Base-by-base conservation (phyloP, 2,888 invertebrate genomes). In the Andrena praecox region DNA sequence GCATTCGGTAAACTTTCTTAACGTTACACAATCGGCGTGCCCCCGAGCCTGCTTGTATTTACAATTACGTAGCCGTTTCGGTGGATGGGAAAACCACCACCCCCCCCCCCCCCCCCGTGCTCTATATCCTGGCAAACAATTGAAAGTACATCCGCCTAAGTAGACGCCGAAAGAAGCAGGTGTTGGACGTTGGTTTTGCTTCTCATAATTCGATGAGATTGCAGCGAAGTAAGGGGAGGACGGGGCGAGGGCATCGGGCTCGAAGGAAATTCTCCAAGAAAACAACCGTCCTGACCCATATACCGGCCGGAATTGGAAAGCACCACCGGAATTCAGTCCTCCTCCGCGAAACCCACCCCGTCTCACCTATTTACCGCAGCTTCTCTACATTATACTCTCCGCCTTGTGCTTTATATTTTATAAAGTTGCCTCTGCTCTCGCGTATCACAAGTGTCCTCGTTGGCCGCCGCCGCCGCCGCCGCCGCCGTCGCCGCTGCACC, bases 211-310 rank as follows among this genome's bases (percentile, higher is more conserved):
- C 76, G 71, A 68, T 59, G 48, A 35, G 68, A 72, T 67, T 52
- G 67, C 29, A 50, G 52, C 10, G 59, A 54, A 29, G 12, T 31
- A 6, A 52, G 24, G 33, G 8, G 33, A 8, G 4, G 27, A 12
- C 2, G 52, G 7, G 12, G 24, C 20, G 62, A 24, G 50, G 20
- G 10, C 54, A 16, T 7, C 27, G 33, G 35, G 42, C 42, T 8
- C n/a, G 27, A 33, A 24, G 29, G 64, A 77, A 72, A 85, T 80
- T 76, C 69, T 59, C 74, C 68, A 64, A 56, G 84, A 85, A 84
- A 84, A 80, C 84, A 85, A 80, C 67, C 77, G 62, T 64, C 52
- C 73, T 82, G 85, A 84, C 77, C 74, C 56, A 79, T 82, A 81
- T 84, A 77, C 77, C 70, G 27, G 64, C 56, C 31, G 59, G 71